Evolutionary conservation across 2,888 invertebrate genomes (phyloP), one percentile per base, ranked within the genome.

Genomic region (Coleophora deauratella): DNA sequence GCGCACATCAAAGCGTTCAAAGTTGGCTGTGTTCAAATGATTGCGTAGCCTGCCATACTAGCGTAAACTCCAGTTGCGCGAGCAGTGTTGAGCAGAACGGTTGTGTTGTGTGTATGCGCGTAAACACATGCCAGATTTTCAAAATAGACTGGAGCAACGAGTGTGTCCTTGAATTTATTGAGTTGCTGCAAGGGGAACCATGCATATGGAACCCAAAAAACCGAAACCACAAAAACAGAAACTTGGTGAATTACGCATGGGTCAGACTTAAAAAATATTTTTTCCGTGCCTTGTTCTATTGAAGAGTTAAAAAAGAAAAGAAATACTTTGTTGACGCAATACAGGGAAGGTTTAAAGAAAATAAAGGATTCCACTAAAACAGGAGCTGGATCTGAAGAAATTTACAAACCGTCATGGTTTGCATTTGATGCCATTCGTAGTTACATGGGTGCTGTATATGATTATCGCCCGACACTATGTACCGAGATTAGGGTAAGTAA

Each of bases 271-370:
- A n/a, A n/a, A n/a, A 8, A n/a, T 28, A 8, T 28, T 28, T 28
- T 28, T 28, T 8, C 28, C 28, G 28, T 28, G 8, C 8, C 28
- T 28, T 9, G 10, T 28, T 21, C 33, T 11, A 11, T 38, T 27
- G 33, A 15, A 15, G 38, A 38, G 10, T 11, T 38, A 11, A 38
- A 38, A 13, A 38, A 21, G 27, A 38, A 40, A 40, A 34, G 15
- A 13, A 34, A 40, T 12, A 14, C 31, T 12, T 40, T 40, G 30
- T 34, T 40, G 39, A 32, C 39, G 32, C 28, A 33, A 13, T 40
- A 40, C 34, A 40, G 34, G 28, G n/a, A 9, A 8, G 34, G 34
- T 40, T 15, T 40, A 10, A 33, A 34, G 33, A 40, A 40, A 28
- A 40, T 34, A 10, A 40, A 31, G 21, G 34, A 28, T 34, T 27